phyloP scores from a whole-genome alignment of 1,140 invertebrate species.

The Penaeus chinensis region DNA sequence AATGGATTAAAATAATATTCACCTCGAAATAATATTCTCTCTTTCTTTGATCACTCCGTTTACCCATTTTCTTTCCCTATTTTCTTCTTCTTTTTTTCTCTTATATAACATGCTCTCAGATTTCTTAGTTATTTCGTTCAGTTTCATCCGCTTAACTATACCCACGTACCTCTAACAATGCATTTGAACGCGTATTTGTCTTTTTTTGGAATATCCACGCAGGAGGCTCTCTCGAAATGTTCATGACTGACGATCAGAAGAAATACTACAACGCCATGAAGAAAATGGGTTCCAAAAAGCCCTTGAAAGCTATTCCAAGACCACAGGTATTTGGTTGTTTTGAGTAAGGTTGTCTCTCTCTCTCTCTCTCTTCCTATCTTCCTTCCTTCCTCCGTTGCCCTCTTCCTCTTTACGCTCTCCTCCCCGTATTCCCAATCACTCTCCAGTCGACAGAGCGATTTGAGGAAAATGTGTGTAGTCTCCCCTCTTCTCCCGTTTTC shows the following conservation, averaged over 20 bases:
- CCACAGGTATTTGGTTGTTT: constrained; percentile 79
- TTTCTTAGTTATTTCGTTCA: background rate
- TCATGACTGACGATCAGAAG: constrained; percentile 99
- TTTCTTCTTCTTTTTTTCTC: background rate
- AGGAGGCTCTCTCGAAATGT: constrained; percentile 98
- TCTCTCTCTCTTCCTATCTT: background rate
- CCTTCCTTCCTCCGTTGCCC: background rate
- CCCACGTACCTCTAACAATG: too few species aligned
- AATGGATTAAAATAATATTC: background rate
- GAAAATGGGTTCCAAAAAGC: constrained; percentile 98
- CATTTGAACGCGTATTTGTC: background rate
- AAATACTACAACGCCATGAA: constrained; percentile 99
- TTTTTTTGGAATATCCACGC: constrained; percentile 71
- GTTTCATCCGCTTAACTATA: background rate
- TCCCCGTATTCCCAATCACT: too few species aligned
- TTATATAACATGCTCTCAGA: background rate
- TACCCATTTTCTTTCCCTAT: background rate
- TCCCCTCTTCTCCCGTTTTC: too few species aligned
- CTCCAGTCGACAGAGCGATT: too few species aligned
- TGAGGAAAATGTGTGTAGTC: too few species aligned
- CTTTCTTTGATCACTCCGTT: too few species aligned
- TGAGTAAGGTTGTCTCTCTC: constrained; percentile 55
- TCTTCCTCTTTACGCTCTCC: background rate
- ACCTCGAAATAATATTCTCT: too few species aligned
- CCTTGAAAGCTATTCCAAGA: constrained; percentile 96